Percentiles rank a stretch among this genome's conserved stretches.
Conservation (phyloP, 2,113 vertebrate species). For the Channa argus region DNA sequence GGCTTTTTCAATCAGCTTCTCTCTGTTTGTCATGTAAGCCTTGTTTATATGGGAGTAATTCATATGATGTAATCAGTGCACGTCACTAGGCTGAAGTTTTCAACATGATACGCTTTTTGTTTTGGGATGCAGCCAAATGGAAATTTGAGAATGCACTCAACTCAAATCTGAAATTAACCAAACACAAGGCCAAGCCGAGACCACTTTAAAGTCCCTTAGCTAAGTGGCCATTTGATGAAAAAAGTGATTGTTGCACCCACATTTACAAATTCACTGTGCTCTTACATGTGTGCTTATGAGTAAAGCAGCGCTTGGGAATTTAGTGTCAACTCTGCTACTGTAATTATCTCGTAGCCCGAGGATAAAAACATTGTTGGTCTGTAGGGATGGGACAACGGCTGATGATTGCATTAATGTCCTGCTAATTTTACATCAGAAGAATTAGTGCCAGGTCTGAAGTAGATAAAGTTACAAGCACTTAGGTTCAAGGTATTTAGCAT, state of each 20-base stretch:
- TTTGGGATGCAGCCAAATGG: slow-evolving; percentile 16
- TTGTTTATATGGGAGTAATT: slow-evolving; percentile 3
- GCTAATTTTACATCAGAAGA: slow-evolving; percentile 25
- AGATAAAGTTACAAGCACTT: not conserved
- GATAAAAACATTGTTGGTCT: slow-evolving; percentile 37
- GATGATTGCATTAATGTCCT: slow-evolving; percentile 45
- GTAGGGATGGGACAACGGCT: slow-evolving; percentile 27
- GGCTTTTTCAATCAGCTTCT: not conserved
- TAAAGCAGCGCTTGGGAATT: slow-evolving; percentile 24
- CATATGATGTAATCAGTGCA: not conserved
- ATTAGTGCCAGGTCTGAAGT: not conserved
- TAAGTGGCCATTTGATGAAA: slow-evolving; percentile 23
- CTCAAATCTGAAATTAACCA: slow-evolving; percentile 28
- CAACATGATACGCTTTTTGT: not conserved
- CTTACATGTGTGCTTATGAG: slow-evolving; percentile 1
- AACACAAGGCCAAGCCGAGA: slow-evolving; percentile 10
- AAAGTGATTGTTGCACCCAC: slow-evolving; percentile 25
- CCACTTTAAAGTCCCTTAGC: slow-evolving; percentile 19
- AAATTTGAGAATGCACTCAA: slow-evolving; percentile 42
- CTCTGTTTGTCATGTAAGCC: not conserved
- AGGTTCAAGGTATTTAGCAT: not conserved
- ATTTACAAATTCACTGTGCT: slow-evolving; percentile 13
- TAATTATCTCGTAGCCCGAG: slow-evolving; percentile 54
- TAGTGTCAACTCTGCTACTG: slow-evolving; percentile 23
- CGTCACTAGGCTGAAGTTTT: slow-evolving; percentile 8